Percentiles rank a stretch among this genome's conserved stretches.
Conservation (phyloP, 2,888 invertebrate genomes). For the Pammene fasciana region DNA sequence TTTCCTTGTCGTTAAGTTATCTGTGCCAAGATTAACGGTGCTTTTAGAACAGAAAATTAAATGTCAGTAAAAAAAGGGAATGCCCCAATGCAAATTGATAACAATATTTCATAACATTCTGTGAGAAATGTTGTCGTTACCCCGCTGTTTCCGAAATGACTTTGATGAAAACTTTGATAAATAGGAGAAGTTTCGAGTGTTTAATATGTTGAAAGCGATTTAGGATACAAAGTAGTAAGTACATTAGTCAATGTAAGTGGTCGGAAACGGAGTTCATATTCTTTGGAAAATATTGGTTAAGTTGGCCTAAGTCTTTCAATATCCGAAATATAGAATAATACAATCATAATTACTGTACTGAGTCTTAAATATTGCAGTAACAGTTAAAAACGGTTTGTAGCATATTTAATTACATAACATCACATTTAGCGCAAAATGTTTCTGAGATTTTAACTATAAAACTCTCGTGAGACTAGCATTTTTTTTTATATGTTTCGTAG, state of each 20-base stretch:
- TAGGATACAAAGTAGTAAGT: not conserved
- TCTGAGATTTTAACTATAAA: too few relatives aligned
- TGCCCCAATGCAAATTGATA: conserved; percentile 46
- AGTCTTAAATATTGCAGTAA: too few relatives aligned
- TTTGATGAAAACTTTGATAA: conserved; percentile 14
- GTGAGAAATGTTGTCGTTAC: conserved; percentile 30
- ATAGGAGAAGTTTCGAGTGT: not conserved
- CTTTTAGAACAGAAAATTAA: conserved; percentile 47
- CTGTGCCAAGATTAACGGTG: conserved; percentile 45
- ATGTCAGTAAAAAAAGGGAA: conserved; percentile 46
- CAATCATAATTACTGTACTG: too few relatives aligned
- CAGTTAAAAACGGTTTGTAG: too few relatives aligned
- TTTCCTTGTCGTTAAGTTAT: conserved; percentile 8
- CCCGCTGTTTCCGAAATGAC: conserved; percentile 15
- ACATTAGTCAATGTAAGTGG: conserved; percentile 3
- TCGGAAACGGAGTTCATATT: not conserved
- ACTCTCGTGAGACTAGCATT: too few relatives aligned
- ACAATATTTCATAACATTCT: conserved; percentile 45
- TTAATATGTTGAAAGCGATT: conserved; percentile 9
- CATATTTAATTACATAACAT: too few relatives aligned
- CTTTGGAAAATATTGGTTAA: not conserved
- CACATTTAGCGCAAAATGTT: too few relatives aligned
- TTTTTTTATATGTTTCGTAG: too few relatives aligned
- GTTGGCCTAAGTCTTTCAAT: not conserved
- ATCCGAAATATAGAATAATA: not conserved